These are phyloP conservation scores for Papilio aristodemus DNA, from an alignment of 1,140 invertebrate species.

Conservation along the genomic window DNA sequence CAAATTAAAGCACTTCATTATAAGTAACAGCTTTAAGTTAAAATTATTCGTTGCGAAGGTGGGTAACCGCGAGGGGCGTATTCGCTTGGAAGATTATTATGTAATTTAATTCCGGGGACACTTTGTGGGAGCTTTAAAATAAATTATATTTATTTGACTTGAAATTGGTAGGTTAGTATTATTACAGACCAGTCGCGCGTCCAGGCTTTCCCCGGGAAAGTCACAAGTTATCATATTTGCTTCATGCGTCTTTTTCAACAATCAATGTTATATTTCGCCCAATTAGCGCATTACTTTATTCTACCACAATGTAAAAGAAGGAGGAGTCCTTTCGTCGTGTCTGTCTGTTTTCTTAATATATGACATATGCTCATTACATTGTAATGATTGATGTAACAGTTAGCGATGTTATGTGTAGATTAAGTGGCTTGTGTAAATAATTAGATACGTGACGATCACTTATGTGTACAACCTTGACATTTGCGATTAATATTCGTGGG, in stretches of 20 bases:
- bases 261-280: too few species aligned
- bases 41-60: constrained; percentile 4
- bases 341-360: too few species aligned
- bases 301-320: too few species aligned
- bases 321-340: too few species aligned
- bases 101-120: constrained; percentile 41
- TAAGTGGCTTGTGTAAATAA: constrained; percentile 5
- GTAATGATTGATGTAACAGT: neutral
- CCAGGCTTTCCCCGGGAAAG: too few species aligned
- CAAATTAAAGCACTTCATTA: constrained; percentile 30
- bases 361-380: too few species aligned
- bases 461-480: neutral
- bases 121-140: constrained; percentile 36
- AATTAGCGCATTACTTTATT: too few species aligned
- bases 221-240: too few species aligned
- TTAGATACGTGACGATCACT: neutral
- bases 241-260: too few species aligned
- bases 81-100: constrained; percentile 42
- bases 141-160: constrained; percentile 26
- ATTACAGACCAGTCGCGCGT: too few species aligned
- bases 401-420: neutral
- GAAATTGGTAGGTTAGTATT: constrained; percentile 13
- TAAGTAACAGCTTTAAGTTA: constrained; percentile 22
- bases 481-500: neutral
- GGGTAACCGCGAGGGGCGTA: constrained; percentile 25